Evolutionary conservation across 2,113 vertebrate species (phyloP), one percentile per base, ranked within the genome.

Genomic region (Microcebus tavaratra): DNA sequence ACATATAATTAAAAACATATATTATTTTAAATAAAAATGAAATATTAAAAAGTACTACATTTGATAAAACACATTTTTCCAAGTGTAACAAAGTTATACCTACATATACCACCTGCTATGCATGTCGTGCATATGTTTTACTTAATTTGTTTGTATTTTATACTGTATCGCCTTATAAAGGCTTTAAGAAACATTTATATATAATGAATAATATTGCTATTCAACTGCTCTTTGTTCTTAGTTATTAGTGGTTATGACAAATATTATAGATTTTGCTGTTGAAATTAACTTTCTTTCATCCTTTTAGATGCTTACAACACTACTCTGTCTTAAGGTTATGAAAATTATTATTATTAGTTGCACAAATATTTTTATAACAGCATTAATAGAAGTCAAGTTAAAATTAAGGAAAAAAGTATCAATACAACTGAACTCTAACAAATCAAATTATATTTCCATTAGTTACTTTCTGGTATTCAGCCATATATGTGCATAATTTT

Each of bases 371-470:
- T 93, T 61, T 13, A 15, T 81, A 96, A 79, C 6, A 90, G 17
- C 31, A 65, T 88, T 55, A 88, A 53, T 7, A 50, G 12, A 68
- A 78, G 39, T 76, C 36, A 67, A 94, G 68, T 61, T 70, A 85
- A 70, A 87, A 87, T 81, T 84, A 75, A 34, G 36, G 18, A 85
- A 78, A 57, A 89, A 76, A 81, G 31, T 61, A 55, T 75, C 15
- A 61, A 29, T 91, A 50, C 5, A 55, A 59, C 50, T 87, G 34
- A 75, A 73, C 23, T 72, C 53, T 61, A 93, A 63, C 29, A 79
- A 79, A 96, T 79, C 5, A 76, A 86, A 59, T 86, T 88, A 36
- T 79, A 39, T 91, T 87, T 94, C 55, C 79, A n/a, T 84, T 17
- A 81, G 45, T 70, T 55, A 76, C 34, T 13, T 80, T 72, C 34